Base-by-base conservation (phyloP, 2,113 vertebrate species). In the Motacilla alba region DNA sequence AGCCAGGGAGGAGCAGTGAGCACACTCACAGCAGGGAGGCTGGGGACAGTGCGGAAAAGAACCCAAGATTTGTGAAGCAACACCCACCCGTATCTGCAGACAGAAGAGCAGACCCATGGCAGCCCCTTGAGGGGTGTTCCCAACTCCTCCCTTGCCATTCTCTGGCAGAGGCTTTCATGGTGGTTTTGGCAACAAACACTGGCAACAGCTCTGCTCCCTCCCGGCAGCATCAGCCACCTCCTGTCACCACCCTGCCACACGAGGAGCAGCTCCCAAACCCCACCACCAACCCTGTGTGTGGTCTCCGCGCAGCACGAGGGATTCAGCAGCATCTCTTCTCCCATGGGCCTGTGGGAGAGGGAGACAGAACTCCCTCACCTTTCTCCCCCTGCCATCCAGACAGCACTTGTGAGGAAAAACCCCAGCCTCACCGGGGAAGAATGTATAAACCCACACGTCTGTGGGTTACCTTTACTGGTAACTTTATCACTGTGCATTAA, bases 401-500 rank as follows among this genome's bases (percentile, higher is more conserved):
- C 81, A 94, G 83, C 77, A 69, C 72, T 89, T 94, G 27, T 50
- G 60, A 83, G 63, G 76, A 89, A 87, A 87, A 60, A 1, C 7
- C 58, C 75, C 76, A 89, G 0, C 56, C 76, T 83, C 68, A 47
- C 47, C 10, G 58, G 83, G 89, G 89, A 83, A 94, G 96, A 97
- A 96, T 96, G 95, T 97, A 97, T 27, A 91, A 93, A 81, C 91
- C 94, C 91, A 78, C 60, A 14, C 1, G 1, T 87, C 80, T 91
- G 89, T 8, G 60, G 95, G 91, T 87, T 83, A 93, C 68, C 95
- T 93, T 93, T 94, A 89, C 79, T 95, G 79, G 73, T 92, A 75
- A 95, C 80, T 95, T 96, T 86, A 96, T 96, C 96, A 97, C 96
- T 97, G 95, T 97, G 96, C 93, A 96, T 93, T 90, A 94, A 70